Base-by-base conservation (phyloP, 1,140 invertebrate genomes). In the Bombus confusus region DNA sequence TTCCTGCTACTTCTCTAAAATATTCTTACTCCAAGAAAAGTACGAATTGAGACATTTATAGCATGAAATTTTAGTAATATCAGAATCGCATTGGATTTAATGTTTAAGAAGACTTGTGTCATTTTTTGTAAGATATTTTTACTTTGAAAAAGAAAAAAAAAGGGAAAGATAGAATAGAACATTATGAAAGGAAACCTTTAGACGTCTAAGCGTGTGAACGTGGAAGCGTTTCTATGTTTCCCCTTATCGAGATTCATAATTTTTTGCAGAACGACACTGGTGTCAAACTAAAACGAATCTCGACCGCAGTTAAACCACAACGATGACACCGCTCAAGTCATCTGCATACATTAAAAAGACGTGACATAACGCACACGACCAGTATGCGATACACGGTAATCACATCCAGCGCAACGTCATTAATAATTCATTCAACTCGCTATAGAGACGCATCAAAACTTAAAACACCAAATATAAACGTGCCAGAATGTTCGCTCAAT, bases 351-450 rank as follows among this genome's bases (percentile, higher is more conserved):
- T 87, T 85, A 77, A 87, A 76, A 85, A 84, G 80, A 71, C 59
- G 62, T 91, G 88, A 91, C 87, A 87, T 87, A 91, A 91, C 85
- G 57, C 71, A 85, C 68, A 71, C 66, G 64, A 25, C 22, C n/a
- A 59, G 71, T 80, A 74, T 88, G 83, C 81, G 77, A 76, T 69
- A 82, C 76, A 85, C 64, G 71, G 52, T 86, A 89, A 89, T 91
- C 83, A 68, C 83, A 80, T 77, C n/a, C 76, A 77, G 72, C 83
- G 59, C 72, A 66, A 59, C n/a, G 82, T 87, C 88, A 91, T 91
- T 88, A 83, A 91, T 91, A 90, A 90, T 91, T 91, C 90, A 91
- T 90, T 90, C 83, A 83, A 71, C 75, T 73, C 52, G 39, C 68
- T 43, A 78, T 72, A 64, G 62, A 83, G 76, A 57, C 82, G 74